Evolutionary conservation across 2,113 vertebrate species (phyloP), one percentile per base, ranked within the genome.

Genomic region (Genyomyrus donnyi): DNA sequence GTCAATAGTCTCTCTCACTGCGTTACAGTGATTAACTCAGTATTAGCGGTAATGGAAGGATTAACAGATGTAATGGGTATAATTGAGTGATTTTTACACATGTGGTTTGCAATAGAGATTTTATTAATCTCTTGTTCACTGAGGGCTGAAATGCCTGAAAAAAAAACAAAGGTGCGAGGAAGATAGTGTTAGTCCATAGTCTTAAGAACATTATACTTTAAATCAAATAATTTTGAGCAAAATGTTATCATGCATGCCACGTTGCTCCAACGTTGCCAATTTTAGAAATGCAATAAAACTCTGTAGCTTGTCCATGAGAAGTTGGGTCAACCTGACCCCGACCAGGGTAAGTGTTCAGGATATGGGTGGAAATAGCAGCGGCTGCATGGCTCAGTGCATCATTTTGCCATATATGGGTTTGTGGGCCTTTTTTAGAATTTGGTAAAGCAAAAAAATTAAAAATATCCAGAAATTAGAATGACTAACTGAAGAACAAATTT

Each of bases 81-180:
- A 39, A 80, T 80, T 80, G 74, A 80, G 35, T 80, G 74, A 39
- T 80, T 80, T 80, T 80, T 80, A 35, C 74, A 80, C 74, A 80
- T 80, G 74, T 80, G 74, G 74, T 80, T 80, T 80, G 74, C 31
- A 80, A 80, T 80, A 42, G 74, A 80, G 74, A 80, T 42, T 80
- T 42, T n/a, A 80, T 80, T 80, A 42, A 42, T 80, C 74, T 80
- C 74, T 80, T 80, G 35, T 80, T 80, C 35, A 80, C 13, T 42
- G 74, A 80, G 74, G 15, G 74, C 35, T 80, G 74, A 42, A 80
- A 80, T 80, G 31, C 15, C 70, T 77, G 31, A 31, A 15, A 77
- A 66, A 31, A 77, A 39, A 77, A 77, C 70, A 35, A 17, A 77
- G 1, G 4, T 39, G 70, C 11, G n/a, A 24, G 2, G 21, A 13